A percentile compares a stretch with the other conserved stretches of the same genome.
Conservation (phyloP, 1,140 invertebrate species). For the Caenorhabditis remanei region DNA sequence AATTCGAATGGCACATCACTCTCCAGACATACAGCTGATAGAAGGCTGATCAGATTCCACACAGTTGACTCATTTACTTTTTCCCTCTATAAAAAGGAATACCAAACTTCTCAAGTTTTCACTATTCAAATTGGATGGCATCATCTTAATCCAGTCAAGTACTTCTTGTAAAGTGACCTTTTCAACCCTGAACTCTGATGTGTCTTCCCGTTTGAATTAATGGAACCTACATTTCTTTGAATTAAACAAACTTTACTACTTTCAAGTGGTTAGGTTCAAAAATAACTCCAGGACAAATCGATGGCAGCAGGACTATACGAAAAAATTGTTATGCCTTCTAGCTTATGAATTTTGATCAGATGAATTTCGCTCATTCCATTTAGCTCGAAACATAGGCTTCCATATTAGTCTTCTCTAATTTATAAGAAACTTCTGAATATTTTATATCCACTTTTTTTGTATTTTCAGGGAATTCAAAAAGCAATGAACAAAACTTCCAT, state of each 20-base stretch:
- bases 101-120: not conserved
- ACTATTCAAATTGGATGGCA: not conserved
- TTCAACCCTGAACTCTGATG: slow-evolving; percentile 17
- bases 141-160: not conserved
- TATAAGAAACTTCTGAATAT: not conserved
- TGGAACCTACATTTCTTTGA: slow-evolving; percentile 20
- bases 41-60: too few species aligned
- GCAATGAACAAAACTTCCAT: not conserved
- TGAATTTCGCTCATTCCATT: not conserved
- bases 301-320: not conserved
- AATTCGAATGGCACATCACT: too few species aligned
- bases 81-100: not conserved
- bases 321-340: not conserved
- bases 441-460: not conserved
- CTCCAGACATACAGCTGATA: too few species aligned
- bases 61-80: not conserved
- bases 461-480: not conserved
- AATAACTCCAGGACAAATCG: not conserved
- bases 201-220: not conserved
- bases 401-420: not conserved
- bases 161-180: slow-evolving; percentile 18
- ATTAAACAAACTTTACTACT: not conserved
- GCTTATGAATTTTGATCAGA: slow-evolving; percentile 5
- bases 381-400: not conserved
- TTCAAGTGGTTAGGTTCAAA: not conserved